Conservation (phyloP, 2,797 vertebrate genomes). For the Bradypodion pumilum region DNA sequence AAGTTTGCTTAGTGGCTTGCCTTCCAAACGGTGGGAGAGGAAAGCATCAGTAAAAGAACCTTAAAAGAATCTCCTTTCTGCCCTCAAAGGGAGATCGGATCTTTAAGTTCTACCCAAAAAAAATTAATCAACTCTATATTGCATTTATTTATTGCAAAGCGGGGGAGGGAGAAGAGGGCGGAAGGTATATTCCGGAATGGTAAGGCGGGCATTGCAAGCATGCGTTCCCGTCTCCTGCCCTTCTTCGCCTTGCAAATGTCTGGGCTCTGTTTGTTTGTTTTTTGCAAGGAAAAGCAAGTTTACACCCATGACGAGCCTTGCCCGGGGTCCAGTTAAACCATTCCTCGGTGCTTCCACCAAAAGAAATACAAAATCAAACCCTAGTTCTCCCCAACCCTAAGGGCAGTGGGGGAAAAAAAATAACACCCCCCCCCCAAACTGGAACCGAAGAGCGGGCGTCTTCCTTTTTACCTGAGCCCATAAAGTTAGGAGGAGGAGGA, state of each 20-base stretch:
- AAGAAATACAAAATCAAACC: too few species aligned
- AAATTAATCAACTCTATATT: too few species aligned
- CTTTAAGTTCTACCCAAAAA: not conserved
- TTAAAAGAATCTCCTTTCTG: not conserved
- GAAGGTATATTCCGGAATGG: not conserved
- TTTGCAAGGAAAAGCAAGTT: not conserved
- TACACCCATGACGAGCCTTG: too few species aligned
- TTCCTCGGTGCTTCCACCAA: too few species aligned
- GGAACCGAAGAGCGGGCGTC: not conserved
- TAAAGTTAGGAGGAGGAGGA: slow-evolving; percentile 77
- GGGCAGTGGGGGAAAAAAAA: too few species aligned
- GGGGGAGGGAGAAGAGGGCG: too few species aligned
- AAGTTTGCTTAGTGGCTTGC: slow-evolving; percentile 5
- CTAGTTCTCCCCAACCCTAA: too few species aligned
- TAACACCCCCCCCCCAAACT: not conserved
- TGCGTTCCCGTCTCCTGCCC: too few species aligned
- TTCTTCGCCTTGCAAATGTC: too few species aligned
- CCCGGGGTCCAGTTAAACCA: too few species aligned
- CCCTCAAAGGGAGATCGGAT: not conserved
- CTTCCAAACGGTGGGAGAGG: not conserved
- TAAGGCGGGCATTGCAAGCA: not conserved
- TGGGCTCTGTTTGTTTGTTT: not conserved
- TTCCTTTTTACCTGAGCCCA: slow-evolving; percentile 78
- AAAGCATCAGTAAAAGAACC: not conserved
- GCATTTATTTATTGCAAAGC: not conserved